phyloP scores from a whole-genome alignment of 1,140 invertebrate species.

The Dendrolimus kikuchii region DNA sequence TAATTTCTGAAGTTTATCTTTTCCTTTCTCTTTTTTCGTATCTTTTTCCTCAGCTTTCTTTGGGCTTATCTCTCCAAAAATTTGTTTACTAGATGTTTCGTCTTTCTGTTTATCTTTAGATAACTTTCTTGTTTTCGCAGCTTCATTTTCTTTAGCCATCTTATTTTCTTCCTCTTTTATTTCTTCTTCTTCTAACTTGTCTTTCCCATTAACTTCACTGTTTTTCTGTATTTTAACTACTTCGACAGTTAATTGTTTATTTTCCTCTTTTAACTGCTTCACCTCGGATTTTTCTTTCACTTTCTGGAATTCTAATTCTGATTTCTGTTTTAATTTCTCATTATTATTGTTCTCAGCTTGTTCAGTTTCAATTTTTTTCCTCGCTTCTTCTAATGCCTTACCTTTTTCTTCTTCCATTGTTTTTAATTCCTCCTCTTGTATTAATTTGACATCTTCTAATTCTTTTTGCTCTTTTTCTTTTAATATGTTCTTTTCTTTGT shows the following conservation, averaged over 20 bases:
- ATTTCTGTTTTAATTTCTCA: slow-evolving; percentile 12
- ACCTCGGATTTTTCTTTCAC: too few species aligned
- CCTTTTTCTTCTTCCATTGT: background rate
- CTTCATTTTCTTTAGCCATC: slow-evolving; percentile 12
- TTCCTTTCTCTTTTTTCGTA: slow-evolving; percentile 7
- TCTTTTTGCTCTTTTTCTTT: too few species aligned
- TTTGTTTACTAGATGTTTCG: too few species aligned
- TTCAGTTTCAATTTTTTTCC: slow-evolving; percentile 18
- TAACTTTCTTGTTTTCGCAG: background rate
- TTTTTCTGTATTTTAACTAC: slow-evolving; percentile 12
- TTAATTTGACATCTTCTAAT: too few species aligned
- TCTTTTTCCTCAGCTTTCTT: slow-evolving; percentile 16
- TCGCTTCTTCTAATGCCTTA: slow-evolving; percentile 4
- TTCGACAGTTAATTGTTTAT: slow-evolving; percentile 17
- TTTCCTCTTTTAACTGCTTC: background rate
- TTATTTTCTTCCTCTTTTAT: slow-evolving; percentile 8
- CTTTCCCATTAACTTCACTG: slow-evolving; percentile 8
- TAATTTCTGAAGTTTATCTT: slow-evolving; percentile 20
- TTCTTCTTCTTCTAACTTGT: slow-evolving; percentile 19
- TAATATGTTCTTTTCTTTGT: background rate
- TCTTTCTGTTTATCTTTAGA: too few species aligned
- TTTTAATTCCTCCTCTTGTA: background rate
- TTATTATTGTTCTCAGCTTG: too few species aligned
- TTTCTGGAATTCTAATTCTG: slow-evolving; percentile 5
- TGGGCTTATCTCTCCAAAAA: slow-evolving; percentile 14